Percentiles rank a stretch among this genome's conserved stretches.
Evolutionary conservation across 1,140 invertebrate species (phyloP).

Genomic region (Plectrocnemia conspersa): DNA sequence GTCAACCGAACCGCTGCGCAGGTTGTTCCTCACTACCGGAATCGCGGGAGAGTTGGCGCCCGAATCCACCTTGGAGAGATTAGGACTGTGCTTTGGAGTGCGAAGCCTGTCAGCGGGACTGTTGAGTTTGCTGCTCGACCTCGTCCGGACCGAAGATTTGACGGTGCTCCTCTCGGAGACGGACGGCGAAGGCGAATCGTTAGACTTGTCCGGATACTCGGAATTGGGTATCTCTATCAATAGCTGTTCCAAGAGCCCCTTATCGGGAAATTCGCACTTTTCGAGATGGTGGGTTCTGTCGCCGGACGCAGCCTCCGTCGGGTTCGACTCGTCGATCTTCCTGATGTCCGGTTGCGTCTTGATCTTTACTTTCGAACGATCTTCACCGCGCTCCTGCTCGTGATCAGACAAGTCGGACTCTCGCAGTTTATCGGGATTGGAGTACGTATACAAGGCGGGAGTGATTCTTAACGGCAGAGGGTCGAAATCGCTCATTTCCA

Average conservation of each 20-base stretch:
- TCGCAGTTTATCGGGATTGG: slow-evolving; percentile 61
- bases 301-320: slow-evolving; percentile 25
- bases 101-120: slow-evolving; percentile 62
- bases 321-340: neutral
- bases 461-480: slow-evolving; percentile 65
- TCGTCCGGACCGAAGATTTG: slow-evolving; percentile 56
- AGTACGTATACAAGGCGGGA: slow-evolving; percentile 71
- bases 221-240: slow-evolving; percentile 70
- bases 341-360: slow-evolving; percentile 2
- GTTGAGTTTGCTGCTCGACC: slow-evolving; percentile 65
- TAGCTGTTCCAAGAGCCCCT: slow-evolving; percentile 68
- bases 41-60: slow-evolving; percentile 48
- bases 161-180: slow-evolving; percentile 43
- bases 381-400: slow-evolving; percentile 36
- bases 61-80: slow-evolving; percentile 42
- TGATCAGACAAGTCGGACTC: slow-evolving; percentile 36
- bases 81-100: slow-evolving; percentile 58
- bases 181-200: slow-evolving; percentile 48
- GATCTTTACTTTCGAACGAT: neutral
- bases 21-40: slow-evolving; percentile 40
- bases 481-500: slow-evolving; percentile 52
- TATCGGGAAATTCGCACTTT: slow-evolving; percentile 52
- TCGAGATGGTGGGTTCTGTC: slow-evolving; percentile 40
- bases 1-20: slow-evolving; percentile 43
- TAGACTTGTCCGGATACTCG: slow-evolving; percentile 54